These are phyloP conservation scores for Drosophila incognita DNA, from an alignment of 2,888 invertebrate genomes.

Conservation along the genomic window DNA sequence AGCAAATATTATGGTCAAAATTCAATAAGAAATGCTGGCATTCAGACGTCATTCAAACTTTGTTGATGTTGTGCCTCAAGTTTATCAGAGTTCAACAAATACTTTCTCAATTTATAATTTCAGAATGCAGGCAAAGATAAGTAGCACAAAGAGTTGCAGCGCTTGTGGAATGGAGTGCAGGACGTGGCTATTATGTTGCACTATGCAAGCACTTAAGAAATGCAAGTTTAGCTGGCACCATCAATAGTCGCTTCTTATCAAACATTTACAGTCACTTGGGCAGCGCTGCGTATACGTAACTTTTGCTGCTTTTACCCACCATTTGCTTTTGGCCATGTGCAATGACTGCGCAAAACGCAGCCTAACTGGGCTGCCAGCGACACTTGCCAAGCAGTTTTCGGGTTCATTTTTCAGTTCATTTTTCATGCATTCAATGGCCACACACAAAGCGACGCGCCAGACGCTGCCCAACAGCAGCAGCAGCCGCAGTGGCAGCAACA, in stretches of 20 bases:
- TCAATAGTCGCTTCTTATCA: conserved; percentile 74
- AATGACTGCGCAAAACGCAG: conserved; percentile 74
- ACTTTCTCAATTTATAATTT: conserved; percentile 3
- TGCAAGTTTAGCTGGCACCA: conserved; percentile 38
- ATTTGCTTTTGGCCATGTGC: conserved; percentile 37
- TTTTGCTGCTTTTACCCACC: conserved; percentile 7
- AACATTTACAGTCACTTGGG: conserved; percentile 68
- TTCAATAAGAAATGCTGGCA: neutral
- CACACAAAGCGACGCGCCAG: conserved; percentile 65
- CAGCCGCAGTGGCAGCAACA: conserved; percentile 52
- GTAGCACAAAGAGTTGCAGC: neutral
- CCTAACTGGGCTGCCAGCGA: conserved; percentile 74
- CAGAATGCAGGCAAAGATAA: neutral
- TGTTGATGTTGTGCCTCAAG: neutral
- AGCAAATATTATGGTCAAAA: neutral
- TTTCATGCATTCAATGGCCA: conserved; percentile 76
- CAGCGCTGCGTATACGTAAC: conserved; percentile 68
- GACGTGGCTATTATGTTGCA: conserved; percentile 36
- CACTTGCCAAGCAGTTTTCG: conserved; percentile 60
- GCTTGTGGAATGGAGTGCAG: conserved; percentile 8
- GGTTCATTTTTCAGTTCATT: conserved; percentile 62
- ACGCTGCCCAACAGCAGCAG: conserved; percentile 54
- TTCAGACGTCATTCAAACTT: neutral
- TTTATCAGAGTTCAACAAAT: neutral
- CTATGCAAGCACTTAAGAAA: conserved; percentile 23